Percentiles rank a stretch among this genome's conserved stretches.
Evolutionary conservation across 2,888 invertebrate genomes (phyloP).

Genomic region (Corbicula japonica): DNA sequence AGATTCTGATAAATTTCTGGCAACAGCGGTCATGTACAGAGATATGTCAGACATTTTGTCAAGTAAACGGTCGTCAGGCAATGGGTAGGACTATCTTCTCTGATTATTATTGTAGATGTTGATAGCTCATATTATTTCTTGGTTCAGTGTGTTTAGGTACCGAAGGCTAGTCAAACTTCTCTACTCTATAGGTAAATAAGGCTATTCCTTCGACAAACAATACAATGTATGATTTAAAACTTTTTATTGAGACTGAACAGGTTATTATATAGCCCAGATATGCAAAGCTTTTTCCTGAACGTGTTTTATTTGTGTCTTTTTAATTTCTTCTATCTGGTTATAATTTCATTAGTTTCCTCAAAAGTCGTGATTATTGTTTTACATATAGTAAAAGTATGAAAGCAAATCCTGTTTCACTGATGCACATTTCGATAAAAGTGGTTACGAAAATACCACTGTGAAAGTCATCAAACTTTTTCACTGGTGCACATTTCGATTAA

Average conservation of each 20-base stretch:
- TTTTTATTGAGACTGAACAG: too few species aligned
- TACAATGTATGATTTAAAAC: too few species aligned
- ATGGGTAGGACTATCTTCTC: background rate
- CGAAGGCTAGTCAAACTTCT: background rate
- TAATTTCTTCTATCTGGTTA: too few species aligned
- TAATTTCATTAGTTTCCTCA: too few species aligned
- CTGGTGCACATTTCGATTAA: too few species aligned
- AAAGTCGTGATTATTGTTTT: too few species aligned
- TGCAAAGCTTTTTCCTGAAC: too few species aligned
- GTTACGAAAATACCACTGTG: background rate
- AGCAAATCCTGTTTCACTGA: background rate
- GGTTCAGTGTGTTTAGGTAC: background rate
- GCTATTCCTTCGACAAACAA: too few species aligned
- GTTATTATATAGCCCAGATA: too few species aligned
- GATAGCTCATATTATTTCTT: background rate
- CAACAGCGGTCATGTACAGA: constrained; percentile 20
- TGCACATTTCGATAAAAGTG: background rate
- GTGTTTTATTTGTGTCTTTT: too few species aligned
- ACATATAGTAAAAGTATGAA: too few species aligned
- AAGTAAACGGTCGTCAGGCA: background rate
- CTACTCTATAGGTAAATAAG: too few species aligned
- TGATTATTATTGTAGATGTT: background rate
- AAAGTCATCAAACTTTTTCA: background rate
- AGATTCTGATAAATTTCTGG: background rate
- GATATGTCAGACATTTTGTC: constrained; percentile 7